phyloP scores from a whole-genome alignment of 2,797 vertebrate species.

The Gymnoscopelus microlampas region DNA sequence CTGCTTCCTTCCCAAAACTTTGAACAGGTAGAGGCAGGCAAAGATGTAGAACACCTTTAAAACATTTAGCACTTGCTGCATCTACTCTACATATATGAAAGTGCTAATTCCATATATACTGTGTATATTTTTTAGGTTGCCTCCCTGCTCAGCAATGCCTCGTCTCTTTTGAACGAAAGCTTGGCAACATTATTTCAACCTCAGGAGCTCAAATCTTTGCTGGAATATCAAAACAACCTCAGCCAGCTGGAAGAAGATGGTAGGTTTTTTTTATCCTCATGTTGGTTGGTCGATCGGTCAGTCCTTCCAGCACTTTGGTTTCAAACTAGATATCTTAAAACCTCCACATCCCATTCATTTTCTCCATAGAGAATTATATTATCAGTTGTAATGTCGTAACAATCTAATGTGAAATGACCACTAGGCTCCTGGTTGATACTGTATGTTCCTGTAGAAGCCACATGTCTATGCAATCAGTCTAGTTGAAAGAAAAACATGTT shows the following conservation, averaged over 20 bases:
- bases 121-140: slow-evolving; percentile 59
- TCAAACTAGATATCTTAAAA: too few species aligned
- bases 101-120: not conserved
- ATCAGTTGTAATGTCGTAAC: too few species aligned
- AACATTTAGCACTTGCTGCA: not conserved
- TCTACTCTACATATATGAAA: not conserved
- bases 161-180: slow-evolving; percentile 66
- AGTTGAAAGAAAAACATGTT: too few species aligned
- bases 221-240: slow-evolving; percentile 70
- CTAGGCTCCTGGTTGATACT: too few species aligned
- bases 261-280: slow-evolving; percentile 38
- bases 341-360: too few species aligned
- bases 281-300: too few species aligned
- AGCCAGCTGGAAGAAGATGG: slow-evolving; percentile 69
- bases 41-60: not conserved
- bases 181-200: slow-evolving; percentile 69
- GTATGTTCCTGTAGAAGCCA: too few species aligned
- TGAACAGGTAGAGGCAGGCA: slow-evolving; percentile 62
- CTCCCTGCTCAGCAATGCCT: slow-evolving; percentile 66
- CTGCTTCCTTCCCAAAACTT: slow-evolving; percentile 73
- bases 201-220: slow-evolving; percentile 62
- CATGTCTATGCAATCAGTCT: too few species aligned
- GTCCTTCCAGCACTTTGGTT: too few species aligned
- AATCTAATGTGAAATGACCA: too few species aligned
- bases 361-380: too few species aligned